Percentiles rank a stretch among this genome's conserved stretches.
phyloP scores from a whole-genome alignment of 2,113 vertebrate genomes.

The Heterochromis multidens region DNA sequence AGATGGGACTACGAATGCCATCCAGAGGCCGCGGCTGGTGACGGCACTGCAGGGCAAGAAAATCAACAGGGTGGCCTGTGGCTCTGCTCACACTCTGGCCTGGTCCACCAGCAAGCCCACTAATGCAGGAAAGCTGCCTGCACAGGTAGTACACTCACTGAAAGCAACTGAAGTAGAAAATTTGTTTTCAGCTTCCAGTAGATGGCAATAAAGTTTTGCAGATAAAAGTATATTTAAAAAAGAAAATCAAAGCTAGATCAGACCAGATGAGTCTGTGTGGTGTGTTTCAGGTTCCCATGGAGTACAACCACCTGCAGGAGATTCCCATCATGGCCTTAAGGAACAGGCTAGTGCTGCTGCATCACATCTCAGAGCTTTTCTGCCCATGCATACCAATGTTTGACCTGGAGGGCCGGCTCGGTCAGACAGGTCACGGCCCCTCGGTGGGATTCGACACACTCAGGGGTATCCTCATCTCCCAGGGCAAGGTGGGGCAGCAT shows the following conservation, averaged over 20 bases:
- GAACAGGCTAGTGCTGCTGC: conserved; percentile 91
- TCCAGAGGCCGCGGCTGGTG: conserved; percentile 94
- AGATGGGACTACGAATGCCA: conserved; percentile 97
- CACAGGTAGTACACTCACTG: conserved; percentile 79
- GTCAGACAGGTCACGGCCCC: conserved; percentile 89
- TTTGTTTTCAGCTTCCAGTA: conserved; percentile 12
- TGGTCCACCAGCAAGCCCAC: conserved; percentile 99
- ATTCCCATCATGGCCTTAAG: conserved; percentile 88
- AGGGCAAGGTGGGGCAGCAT: conserved; percentile 86
- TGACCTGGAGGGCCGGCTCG: conserved; percentile 92
- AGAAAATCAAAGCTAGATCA: not conserved
- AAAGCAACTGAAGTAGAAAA: not conserved
- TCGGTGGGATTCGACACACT: conserved; percentile 92
- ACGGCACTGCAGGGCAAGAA: conserved; percentile 97
- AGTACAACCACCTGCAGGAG: conserved; percentile 97
- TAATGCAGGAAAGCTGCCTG: conserved; percentile 93
- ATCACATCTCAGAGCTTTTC: conserved; percentile 97
- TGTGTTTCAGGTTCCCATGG: conserved; percentile 90
- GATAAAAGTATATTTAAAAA: not conserved
- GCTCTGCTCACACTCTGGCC: conserved; percentile 94
- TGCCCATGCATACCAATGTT: conserved; percentile 99
- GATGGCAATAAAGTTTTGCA: conserved; percentile 42
- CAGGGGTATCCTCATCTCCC: conserved; percentile 94
- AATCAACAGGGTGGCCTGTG: conserved; percentile 96
- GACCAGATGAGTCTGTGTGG: not conserved